Conservation (phyloP, 2,113 vertebrate genomes). For the Rafetus swinhoei region DNA sequence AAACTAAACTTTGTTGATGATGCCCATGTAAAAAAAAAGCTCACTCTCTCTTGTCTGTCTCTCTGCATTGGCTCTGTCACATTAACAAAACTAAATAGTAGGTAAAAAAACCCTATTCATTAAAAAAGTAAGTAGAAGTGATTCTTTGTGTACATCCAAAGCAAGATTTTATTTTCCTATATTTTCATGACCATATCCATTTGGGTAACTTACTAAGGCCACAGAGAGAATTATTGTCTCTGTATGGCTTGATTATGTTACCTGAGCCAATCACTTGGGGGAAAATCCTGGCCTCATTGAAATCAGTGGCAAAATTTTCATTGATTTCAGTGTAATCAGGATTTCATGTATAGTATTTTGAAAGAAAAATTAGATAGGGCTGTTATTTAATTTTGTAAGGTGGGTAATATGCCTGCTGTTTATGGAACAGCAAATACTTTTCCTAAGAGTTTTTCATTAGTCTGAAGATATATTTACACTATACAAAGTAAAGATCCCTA, state of each 20-base stretch:
- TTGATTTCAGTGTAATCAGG: background rate
- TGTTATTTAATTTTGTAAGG: background rate
- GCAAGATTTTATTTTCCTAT: background rate
- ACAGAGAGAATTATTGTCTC: background rate
- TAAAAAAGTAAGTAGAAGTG: background rate
- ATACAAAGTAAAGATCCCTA: background rate
- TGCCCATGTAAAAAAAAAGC: background rate
- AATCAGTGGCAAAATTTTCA: background rate
- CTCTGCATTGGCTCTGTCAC: background rate
- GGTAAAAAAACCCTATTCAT: background rate
- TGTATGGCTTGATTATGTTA: background rate
- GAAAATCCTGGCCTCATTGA: background rate
- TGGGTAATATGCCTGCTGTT: background rate
- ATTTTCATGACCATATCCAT: background rate
- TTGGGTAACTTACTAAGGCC: background rate
- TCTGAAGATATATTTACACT: background rate
- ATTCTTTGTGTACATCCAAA: rapidly evolving
- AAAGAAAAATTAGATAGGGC: background rate
- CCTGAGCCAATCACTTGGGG: background rate
- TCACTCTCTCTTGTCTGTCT: background rate
- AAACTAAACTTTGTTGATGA: constrained; percentile 4
- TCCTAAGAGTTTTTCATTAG: background rate
- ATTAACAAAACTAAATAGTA: background rate
- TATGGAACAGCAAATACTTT: background rate
- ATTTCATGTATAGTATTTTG: background rate